These are phyloP conservation scores for Halyomorpha halys DNA, from an alignment of 1,140 invertebrate species.

Conservation along the genomic window DNA sequence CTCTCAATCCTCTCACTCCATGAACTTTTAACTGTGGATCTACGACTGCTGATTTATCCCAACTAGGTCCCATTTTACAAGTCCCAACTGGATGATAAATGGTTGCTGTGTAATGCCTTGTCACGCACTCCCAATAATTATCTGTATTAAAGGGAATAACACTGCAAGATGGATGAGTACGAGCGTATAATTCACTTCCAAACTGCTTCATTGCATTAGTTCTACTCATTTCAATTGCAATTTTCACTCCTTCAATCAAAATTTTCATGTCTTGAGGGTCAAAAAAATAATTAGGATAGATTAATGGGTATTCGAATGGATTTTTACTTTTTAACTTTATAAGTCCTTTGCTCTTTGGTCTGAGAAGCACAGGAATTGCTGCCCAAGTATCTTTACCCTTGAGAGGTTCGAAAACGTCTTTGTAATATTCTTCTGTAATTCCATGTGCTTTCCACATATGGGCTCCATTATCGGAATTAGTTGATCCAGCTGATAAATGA, in stretches of 20 bases:
- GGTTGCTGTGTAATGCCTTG: conserved; percentile 64
- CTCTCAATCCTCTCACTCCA: conserved; percentile 63
- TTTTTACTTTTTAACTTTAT: conserved; percentile 70
- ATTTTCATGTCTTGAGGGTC: conserved; percentile 68
- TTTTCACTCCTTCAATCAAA: conserved; percentile 72
- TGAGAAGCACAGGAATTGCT: conserved; percentile 74
- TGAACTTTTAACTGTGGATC: conserved; percentile 72
- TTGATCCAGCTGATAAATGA: conserved; percentile 83
- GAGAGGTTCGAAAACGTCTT: conserved; percentile 59
- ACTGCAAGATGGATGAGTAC: conserved; percentile 58
- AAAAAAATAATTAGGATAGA: conserved; percentile 83
- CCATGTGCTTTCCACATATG: conserved; percentile 75
- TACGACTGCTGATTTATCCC: conserved; percentile 75
- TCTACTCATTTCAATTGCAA: conserved; percentile 58
- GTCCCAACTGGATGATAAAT: conserved; percentile 83
- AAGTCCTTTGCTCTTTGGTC: conserved; percentile 55
- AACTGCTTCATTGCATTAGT: conserved; percentile 57
- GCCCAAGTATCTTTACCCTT: conserved; percentile 72
- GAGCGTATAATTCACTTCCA: conserved; percentile 53
- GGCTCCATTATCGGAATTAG: conserved; percentile 74
- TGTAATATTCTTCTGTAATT: conserved; percentile 58
- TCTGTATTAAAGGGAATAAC: conserved; percentile 55
- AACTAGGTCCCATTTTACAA: conserved; percentile 83
- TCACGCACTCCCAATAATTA: conserved; percentile 73
- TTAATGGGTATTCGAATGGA: conserved; percentile 81